These are phyloP conservation scores for Diprion similis DNA, from an alignment of 1,140 invertebrate genomes.

Conservation along the genomic window DNA sequence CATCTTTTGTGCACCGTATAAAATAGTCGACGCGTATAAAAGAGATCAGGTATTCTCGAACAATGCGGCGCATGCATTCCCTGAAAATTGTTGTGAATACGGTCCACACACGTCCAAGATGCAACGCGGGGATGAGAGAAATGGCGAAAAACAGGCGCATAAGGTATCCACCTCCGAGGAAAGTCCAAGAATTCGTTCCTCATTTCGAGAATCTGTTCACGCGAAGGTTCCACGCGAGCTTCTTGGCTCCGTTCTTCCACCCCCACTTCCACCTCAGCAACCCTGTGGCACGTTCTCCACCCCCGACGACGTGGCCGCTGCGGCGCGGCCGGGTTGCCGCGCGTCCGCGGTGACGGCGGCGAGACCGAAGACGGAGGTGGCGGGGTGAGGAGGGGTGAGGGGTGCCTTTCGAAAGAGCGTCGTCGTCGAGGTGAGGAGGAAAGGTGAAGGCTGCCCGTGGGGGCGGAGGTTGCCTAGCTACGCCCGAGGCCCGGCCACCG, in stretches of 20 bases:
- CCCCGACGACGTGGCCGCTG: conserved; percentile 54
- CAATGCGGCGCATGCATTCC: too few relatives aligned
- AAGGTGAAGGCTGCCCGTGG: conserved; percentile 38
- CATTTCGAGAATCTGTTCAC: not conserved
- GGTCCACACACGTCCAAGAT: too few relatives aligned
- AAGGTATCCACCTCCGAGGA: not conserved
- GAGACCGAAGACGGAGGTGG: conserved; percentile 29
- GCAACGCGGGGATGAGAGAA: too few relatives aligned
- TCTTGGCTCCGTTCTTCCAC: not conserved
- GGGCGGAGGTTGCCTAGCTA: conserved; percentile 61
- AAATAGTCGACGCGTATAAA: too few relatives aligned
- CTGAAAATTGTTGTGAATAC: too few relatives aligned
- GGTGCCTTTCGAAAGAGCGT: conserved; percentile 57
- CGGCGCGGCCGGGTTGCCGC: conserved; percentile 57
- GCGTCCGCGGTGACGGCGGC: conserved; percentile 53
- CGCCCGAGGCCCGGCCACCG: conserved; percentile 57
- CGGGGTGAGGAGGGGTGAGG: conserved; percentile 25
- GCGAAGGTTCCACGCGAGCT: not conserved
- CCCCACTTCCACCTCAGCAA: not conserved
- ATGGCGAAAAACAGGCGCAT: too few relatives aligned
- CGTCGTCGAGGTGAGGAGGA: conserved; percentile 48
- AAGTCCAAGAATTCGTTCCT: not conserved
- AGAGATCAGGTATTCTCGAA: too few relatives aligned
- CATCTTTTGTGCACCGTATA: too few relatives aligned
- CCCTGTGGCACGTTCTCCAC: conserved; percentile 1